phyloP scores from a whole-genome alignment of 2,797 vertebrate genomes.

The Zalophus californianus region DNA sequence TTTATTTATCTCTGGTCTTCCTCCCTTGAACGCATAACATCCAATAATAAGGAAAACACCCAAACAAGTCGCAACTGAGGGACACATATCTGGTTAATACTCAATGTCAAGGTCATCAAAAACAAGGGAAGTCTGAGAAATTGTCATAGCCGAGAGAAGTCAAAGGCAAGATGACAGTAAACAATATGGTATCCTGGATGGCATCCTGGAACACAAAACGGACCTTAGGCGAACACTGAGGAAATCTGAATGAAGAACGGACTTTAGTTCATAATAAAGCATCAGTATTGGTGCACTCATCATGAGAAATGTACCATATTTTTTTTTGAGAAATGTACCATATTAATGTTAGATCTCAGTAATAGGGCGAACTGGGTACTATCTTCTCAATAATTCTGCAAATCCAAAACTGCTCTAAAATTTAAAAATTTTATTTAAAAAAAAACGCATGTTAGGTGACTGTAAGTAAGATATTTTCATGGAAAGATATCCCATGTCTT shows the following conservation, averaged over 20 bases:
- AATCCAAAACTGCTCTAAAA: neutral
- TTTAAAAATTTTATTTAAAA: neutral
- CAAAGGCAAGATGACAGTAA: neutral
- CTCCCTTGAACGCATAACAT: neutral
- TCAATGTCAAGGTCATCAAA: neutral
- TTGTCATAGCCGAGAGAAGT: neutral
- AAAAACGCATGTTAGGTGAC: slow-evolving; percentile 38
- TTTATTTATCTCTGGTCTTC: neutral
- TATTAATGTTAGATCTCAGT: neutral
- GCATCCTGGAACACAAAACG: neutral
- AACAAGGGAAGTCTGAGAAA: neutral
- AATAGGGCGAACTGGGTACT: neutral
- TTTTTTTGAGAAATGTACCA: neutral
- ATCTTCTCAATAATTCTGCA: neutral
- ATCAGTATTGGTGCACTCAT: neutral
- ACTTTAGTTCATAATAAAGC: neutral
- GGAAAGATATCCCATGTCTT: neutral
- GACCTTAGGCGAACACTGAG: neutral
- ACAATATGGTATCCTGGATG: neutral
- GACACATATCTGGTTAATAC: neutral
- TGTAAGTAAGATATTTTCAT: neutral
- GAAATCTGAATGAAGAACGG: neutral
- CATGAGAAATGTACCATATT: neutral
- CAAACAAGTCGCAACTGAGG: neutral
- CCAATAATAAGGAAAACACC: neutral